Conservation (phyloP, 2,888 invertebrate genomes). For the Copidosoma aretas region DNA sequence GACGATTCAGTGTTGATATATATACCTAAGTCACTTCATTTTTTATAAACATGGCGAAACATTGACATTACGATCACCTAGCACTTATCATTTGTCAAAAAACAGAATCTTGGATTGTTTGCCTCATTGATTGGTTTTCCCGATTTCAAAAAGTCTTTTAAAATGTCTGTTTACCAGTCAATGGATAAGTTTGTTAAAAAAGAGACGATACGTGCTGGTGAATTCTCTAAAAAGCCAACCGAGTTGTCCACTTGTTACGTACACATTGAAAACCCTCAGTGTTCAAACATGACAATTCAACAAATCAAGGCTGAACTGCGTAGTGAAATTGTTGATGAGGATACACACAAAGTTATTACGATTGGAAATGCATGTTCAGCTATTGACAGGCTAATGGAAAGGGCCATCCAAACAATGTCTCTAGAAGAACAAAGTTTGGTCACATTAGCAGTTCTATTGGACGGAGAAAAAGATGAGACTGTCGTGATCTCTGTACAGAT, state of each 20-base stretch:
- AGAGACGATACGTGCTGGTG: conserved; percentile 46
- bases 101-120: too few relatives aligned
- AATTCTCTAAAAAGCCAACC: conserved; percentile 49
- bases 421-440: conserved; percentile 63
- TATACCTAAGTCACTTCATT: too few relatives aligned
- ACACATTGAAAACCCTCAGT: conserved; percentile 42
- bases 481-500: conserved; percentile 63
- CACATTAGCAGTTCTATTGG: conserved; percentile 50
- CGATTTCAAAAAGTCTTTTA: background rate
- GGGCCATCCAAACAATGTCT: conserved; percentile 66
- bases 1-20: too few relatives aligned
- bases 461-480: conserved; percentile 50
- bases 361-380: conserved; percentile 65
- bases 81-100: too few relatives aligned
- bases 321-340: conserved; percentile 59
- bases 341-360: conserved; percentile 46
- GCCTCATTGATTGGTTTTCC: background rate
- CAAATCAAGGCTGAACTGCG: conserved; percentile 47
- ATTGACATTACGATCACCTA: too few relatives aligned
- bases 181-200: conserved; percentile 48
- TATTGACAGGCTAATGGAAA: conserved; percentile 66
- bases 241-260: conserved; percentile 54
- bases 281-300: conserved; percentile 14
- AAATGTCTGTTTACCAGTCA: conserved; percentile 34
- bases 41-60: too few relatives aligned